These are phyloP conservation scores for Nestor notabilis DNA, from an alignment of 2,113 vertebrate genomes.

Conservation along the genomic window DNA sequence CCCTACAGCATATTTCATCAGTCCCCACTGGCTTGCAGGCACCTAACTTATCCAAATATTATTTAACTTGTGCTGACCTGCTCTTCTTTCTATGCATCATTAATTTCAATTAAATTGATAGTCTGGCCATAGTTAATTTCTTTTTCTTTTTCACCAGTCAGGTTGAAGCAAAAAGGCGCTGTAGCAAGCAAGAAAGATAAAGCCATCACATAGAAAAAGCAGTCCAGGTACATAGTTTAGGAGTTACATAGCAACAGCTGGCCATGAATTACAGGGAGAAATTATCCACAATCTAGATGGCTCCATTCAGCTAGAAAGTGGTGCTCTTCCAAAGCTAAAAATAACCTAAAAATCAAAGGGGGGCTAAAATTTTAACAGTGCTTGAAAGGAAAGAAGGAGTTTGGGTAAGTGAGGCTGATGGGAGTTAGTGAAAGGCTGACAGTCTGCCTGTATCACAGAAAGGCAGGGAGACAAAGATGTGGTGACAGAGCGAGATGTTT, in stretches of 20 bases:
- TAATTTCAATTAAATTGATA: background rate
- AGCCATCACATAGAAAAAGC: background rate
- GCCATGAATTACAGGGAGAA: conserved; percentile 19
- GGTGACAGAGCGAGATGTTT: background rate
- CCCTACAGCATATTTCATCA: background rate
- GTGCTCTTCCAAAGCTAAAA: background rate
- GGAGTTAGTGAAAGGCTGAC: background rate
- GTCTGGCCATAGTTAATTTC: background rate
- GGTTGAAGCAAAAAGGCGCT: background rate
- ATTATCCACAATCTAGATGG: background rate
- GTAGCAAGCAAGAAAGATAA: background rate
- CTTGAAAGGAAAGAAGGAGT: conserved; percentile 2
- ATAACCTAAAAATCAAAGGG: conserved; percentile 9
- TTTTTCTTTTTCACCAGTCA: background rate
- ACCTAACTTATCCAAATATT: background rate
- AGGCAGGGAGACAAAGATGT: background rate
- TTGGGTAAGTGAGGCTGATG: conserved; percentile 18
- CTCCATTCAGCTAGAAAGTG: conserved; percentile 18
- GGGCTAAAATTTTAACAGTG: background rate
- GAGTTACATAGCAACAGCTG: conserved; percentile 1
- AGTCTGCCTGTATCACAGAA: background rate
- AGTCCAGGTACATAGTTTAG: background rate
- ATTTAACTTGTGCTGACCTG: background rate
- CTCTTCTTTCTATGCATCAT: background rate
- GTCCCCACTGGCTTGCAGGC: background rate